Conservation (phyloP, 2,888 invertebrate species). For the Diplolepis rosae region DNA sequence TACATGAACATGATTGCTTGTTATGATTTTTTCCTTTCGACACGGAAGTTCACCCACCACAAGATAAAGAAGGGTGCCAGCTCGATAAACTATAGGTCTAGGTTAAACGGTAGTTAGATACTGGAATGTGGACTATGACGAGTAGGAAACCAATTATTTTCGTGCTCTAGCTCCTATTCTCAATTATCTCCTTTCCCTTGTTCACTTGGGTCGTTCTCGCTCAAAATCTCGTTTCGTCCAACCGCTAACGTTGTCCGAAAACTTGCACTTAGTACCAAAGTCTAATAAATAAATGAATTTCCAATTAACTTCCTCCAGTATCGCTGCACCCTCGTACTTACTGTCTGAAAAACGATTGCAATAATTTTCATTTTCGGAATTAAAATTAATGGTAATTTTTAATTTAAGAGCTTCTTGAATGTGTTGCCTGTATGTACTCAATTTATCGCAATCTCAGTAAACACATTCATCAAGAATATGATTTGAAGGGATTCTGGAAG, state of each 20-base stretch:
- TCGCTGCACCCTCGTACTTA: constrained; percentile 34
- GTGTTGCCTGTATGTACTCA: no score
- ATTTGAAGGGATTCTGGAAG: background rate
- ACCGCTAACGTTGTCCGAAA: constrained; percentile 54
- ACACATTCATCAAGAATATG: background rate
- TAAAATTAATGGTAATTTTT: background rate
- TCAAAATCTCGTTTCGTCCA: constrained; percentile 40
- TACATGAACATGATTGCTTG: background rate
- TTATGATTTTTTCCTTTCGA: background rate
- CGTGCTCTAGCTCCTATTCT: constrained; percentile 68
- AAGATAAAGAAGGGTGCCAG: background rate
- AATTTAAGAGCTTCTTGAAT: background rate
- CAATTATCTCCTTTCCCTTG: constrained; percentile 58
- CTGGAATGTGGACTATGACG: constrained; percentile 50
- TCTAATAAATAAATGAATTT: constrained; percentile 59
- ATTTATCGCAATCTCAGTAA: background rate
- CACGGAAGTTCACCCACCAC: background rate
- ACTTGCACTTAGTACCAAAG: constrained; percentile 42
- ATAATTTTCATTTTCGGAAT: background rate
- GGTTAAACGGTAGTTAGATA: constrained; percentile 58
- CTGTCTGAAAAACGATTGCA: background rate
- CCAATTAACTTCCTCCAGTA: constrained; percentile 59
- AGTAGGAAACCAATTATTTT: constrained; percentile 67
- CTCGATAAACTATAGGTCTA: constrained; percentile 55
- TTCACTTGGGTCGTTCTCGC: background rate